Conservation (phyloP, 1,140 invertebrate species). For the Mylabris phalerata region DNA sequence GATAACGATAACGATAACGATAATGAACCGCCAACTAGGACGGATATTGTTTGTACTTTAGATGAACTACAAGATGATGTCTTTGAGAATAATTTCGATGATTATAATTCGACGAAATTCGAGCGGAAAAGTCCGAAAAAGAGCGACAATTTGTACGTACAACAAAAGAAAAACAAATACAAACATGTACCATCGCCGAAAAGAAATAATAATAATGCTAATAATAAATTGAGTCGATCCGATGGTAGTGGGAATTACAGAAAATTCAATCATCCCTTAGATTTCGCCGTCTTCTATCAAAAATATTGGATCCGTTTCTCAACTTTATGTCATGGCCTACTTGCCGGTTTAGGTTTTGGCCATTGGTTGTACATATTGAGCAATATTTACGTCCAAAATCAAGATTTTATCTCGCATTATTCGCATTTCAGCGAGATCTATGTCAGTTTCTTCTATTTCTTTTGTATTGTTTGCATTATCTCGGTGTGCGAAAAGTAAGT, state of each 20-base stretch:
- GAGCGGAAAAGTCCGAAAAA: slow-evolving; percentile 36
- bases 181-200: too few relatives aligned
- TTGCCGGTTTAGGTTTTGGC: slow-evolving; percentile 37
- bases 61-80: slow-evolving; percentile 42
- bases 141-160: slow-evolving; percentile 38
- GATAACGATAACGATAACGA: slow-evolving; percentile 29
- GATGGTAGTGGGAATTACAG: too few relatives aligned
- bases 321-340: slow-evolving; percentile 36
- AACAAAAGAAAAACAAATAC: slow-evolving; percentile 35
- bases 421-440: slow-evolving; percentile 39
- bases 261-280: slow-evolving; percentile 24
- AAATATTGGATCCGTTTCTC: slow-evolving; percentile 37
- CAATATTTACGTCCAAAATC: slow-evolving; percentile 30
- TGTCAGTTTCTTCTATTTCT: slow-evolving; percentile 34
- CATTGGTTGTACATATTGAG: slow-evolving; percentile 37
- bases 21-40: slow-evolving; percentile 29
- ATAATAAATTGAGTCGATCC: too few relatives aligned
- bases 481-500: slow-evolving; percentile 40
- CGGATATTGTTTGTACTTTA: slow-evolving; percentile 36
- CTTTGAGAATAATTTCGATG: slow-evolving; percentile 36
- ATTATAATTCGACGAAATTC: slow-evolving; percentile 19
- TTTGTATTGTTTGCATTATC: slow-evolving; percentile 37
- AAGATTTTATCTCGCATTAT: slow-evolving; percentile 36
- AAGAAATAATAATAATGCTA: too few relatives aligned
- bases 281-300: slow-evolving; percentile 33